These are phyloP conservation scores for Corythornis vintsioides DNA, from an alignment of 2,113 vertebrate genomes.

Conservation along the genomic window DNA sequence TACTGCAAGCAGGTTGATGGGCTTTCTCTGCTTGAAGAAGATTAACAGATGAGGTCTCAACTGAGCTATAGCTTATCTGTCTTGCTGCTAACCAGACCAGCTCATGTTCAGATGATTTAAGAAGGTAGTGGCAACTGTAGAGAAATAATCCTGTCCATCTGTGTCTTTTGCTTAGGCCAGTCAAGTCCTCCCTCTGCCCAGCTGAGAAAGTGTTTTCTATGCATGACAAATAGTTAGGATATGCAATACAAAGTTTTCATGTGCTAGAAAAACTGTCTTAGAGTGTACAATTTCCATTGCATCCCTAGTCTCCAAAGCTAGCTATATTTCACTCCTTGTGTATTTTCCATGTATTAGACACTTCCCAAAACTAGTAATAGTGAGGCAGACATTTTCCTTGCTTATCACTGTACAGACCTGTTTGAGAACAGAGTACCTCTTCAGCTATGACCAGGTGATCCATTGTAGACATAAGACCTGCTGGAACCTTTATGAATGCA, in stretches of 20 bases:
- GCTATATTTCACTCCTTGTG: background rate
- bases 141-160: background rate
- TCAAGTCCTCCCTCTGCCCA: background rate
- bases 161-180: background rate
- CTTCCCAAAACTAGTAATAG: background rate
- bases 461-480: background rate
- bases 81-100: background rate
- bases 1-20: background rate
- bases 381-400: background rate
- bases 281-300: background rate
- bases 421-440: background rate
- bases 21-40: background rate
- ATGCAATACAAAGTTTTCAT: background rate
- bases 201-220: background rate
- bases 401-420: background rate
- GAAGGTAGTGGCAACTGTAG: background rate
- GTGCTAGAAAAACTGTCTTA: background rate
- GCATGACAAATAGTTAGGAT: rapidly evolving
- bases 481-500: background rate
- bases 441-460: background rate
- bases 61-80: background rate
- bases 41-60: background rate
- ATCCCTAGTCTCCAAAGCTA: background rate
- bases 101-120: background rate
- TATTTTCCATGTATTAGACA: background rate